Evolutionary conservation across 2,888 invertebrate species (phyloP), one percentile per base, ranked within the genome.

Genomic region (Idaea dimidiata): DNA sequence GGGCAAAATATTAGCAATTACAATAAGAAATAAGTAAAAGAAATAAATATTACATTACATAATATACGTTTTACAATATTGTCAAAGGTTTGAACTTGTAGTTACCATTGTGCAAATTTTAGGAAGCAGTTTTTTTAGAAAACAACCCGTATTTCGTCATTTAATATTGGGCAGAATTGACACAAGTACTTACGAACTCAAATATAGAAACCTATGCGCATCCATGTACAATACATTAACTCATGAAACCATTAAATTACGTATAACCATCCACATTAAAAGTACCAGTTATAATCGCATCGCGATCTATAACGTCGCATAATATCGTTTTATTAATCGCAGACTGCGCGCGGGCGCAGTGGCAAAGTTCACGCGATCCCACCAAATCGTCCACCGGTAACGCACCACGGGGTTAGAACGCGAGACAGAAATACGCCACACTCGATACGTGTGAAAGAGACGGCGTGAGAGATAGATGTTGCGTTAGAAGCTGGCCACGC

Each of bases 291-390:
- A 84, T 83, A 82, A 88, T 88, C 87, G 77, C 73, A 63, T 66
- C 77, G 83, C 87, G 87, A 88, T 89, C 89, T 88, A 81, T 86
- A 89, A 87, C 85, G 85, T 84, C 83, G 81, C 80, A 73, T 86
- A 43, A 43, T 43, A 87, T 88, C 86, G 84, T 80, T 83, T 86
- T 88, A 88, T 89, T 87, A 88, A 87, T 87, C 86, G 83, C 84
- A 79, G 75, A 65, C 72, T 77, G 73, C 74, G 78, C 81, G 74
- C 86, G 85, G 87, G 74, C 86, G 85, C 87, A 83, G 84, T 89
- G 89, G 84, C 89, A 91, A 89, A 90, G 90, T 91, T 91, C 90
- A 89, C 83, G 84, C 83, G 81, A 82, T 87, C 89, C 91, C 89
- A 84, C 91, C 87, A 87, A 83, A 72, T 72, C 67, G 72, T 68